Conservation (phyloP, 2,888 invertebrate species). For the Patella pellucida region DNA sequence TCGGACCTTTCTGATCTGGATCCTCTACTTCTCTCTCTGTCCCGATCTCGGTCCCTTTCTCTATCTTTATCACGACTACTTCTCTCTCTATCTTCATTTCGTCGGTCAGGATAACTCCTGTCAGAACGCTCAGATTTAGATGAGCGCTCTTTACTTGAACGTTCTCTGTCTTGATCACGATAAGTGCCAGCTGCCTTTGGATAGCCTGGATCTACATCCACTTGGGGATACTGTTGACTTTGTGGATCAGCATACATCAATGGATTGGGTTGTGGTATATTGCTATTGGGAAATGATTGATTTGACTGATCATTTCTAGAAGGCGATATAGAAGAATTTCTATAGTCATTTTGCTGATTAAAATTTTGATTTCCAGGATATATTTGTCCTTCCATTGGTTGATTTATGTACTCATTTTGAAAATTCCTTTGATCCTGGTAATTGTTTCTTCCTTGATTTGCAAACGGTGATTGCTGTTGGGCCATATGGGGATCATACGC, state of each 20-base stretch:
- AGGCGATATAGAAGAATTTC: constrained; percentile 6
- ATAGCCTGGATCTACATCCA: neutral
- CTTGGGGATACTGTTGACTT: neutral
- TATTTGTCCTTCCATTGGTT: constrained; percentile 7
- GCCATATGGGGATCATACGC: neutral
- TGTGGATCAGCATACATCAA: constrained; percentile 8
- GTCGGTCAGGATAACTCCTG: constrained; percentile 26
- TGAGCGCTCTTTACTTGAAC: constrained; percentile 17
- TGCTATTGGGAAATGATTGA: neutral
- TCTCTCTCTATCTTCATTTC: constrained; percentile 32
- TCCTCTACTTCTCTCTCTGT: constrained; percentile 29
- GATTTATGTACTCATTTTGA: neutral
- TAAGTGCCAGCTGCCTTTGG: neutral
- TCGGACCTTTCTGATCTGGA: constrained; percentile 28
- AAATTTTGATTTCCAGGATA: neutral
- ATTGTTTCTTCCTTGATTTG: neutral
- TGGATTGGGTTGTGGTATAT: neutral
- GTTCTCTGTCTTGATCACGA: constrained; percentile 11
- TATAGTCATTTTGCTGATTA: neutral
- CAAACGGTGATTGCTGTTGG: neutral
- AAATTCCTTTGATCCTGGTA: constrained; percentile 13
- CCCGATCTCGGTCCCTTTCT: constrained; percentile 58
- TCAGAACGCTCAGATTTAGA: constrained; percentile 27
- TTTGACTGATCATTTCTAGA: neutral
- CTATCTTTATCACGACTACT: constrained; percentile 33